Percentiles rank a stretch among this genome's conserved stretches.
Conservation (phyloP, 2,797 vertebrate species). For the Salarias fasciatus region DNA sequence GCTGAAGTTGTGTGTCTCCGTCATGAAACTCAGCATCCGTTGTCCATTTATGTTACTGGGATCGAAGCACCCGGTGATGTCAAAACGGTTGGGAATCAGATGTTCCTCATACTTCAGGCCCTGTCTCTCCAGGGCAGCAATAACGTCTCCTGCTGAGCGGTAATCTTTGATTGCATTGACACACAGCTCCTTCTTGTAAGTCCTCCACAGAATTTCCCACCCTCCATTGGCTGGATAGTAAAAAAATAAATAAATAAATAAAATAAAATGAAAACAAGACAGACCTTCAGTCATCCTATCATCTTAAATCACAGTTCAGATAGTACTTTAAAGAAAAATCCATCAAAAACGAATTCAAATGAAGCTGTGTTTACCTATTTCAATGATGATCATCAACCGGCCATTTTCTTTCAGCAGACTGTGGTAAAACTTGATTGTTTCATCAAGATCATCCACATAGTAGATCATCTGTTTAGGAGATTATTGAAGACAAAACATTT, state of each 20-base stretch:
- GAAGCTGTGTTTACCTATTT: slow-evolving; percentile 77
- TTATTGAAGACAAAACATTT: not conserved
- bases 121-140: slow-evolving; percentile 49
- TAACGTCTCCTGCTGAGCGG: slow-evolving; percentile 60
- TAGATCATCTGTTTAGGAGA: slow-evolving; percentile 85
- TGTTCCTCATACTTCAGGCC: slow-evolving; percentile 72
- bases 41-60: slow-evolving; percentile 44
- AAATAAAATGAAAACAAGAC: not conserved
- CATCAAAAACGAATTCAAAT: not conserved
- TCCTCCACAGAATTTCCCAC: slow-evolving; percentile 75
- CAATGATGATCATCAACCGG: slow-evolving; percentile 85
- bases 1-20: slow-evolving; percentile 56
- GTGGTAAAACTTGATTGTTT: slow-evolving; percentile 85
- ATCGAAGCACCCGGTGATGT: slow-evolving; percentile 72
- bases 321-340: not conserved
- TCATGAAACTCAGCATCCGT: slow-evolving; percentile 72
- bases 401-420: slow-evolving; percentile 81
- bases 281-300: too few relatives aligned
- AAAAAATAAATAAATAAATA: too few relatives aligned
- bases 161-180: slow-evolving; percentile 47
- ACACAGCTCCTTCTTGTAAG: slow-evolving; percentile 63
- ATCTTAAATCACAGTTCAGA: not conserved
- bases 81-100: slow-evolving; percentile 41
- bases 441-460: slow-evolving; percentile 83
- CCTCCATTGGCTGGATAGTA: slow-evolving; percentile 48